Evolutionary conservation across 1,140 invertebrate species (phyloP).

Genomic region (Acyrthosiphon pisum): DNA sequence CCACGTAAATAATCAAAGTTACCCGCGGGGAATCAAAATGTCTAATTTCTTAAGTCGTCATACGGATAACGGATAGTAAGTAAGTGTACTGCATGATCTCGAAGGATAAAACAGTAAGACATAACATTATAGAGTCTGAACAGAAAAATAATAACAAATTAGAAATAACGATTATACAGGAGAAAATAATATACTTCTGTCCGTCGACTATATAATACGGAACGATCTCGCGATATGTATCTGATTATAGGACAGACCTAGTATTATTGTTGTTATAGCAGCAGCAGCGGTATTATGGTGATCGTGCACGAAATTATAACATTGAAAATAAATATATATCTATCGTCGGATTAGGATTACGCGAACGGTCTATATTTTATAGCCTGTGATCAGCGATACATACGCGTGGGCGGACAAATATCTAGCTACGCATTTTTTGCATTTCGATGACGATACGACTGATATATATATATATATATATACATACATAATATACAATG

Average conservation of each 20-base stretch:
- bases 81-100: background rate
- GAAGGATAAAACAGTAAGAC: background rate
- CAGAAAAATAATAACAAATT: background rate
- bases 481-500: too few relatives aligned
- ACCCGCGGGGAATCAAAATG: background rate
- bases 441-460: background rate
- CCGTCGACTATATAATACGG: background rate
- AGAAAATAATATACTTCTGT: background rate
- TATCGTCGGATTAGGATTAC: background rate
- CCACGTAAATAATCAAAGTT: background rate
- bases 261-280: constrained; percentile 1
- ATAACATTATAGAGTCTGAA: background rate
- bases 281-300: background rate
- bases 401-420: background rate
- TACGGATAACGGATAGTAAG: background rate
- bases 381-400: background rate
- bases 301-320: constrained; percentile 18
- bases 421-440: background rate
- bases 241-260: background rate
- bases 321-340: constrained; percentile 5
- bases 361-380: background rate
- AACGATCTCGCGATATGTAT: background rate
- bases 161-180: background rate
- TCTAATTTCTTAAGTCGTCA: background rate
- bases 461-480: background rate